These are phyloP conservation scores for Drosophila greeni DNA, from an alignment of 2,888 invertebrate species.

Conservation along the genomic window DNA sequence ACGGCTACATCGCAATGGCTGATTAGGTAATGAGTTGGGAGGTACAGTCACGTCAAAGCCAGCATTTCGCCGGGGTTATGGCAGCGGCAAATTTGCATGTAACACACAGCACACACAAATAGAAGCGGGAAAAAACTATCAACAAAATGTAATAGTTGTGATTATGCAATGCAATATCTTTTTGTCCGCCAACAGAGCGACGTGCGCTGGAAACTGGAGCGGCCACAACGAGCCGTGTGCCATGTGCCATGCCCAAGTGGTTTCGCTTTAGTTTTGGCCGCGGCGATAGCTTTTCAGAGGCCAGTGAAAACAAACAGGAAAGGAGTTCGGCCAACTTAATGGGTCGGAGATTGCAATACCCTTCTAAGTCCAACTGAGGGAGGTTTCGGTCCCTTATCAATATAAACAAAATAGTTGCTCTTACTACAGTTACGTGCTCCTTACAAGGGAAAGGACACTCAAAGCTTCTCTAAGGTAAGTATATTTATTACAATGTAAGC, in stretches of 20 bases:
- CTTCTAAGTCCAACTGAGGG: background rate
- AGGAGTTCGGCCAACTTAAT: background rate
- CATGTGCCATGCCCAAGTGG: conserved; percentile 54
- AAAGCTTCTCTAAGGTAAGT: background rate
- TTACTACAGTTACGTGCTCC: background rate
- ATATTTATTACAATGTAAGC: background rate
- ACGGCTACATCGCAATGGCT: conserved; percentile 43
- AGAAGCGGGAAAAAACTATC: conserved; percentile 37
- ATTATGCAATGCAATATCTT: conserved; percentile 64
- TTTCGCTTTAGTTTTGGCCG: conserved; percentile 44
- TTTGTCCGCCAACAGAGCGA: conserved; percentile 54
- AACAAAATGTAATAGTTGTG: conserved; percentile 59
- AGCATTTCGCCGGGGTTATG: conserved; percentile 50
- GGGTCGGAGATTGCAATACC: background rate
- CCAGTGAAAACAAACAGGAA: conserved; percentile 13
- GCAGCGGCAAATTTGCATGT: conserved; percentile 58
- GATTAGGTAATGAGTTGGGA: conserved; percentile 57
- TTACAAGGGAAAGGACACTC: background rate
- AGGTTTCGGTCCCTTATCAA: background rate
- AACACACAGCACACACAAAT: conserved; percentile 40
- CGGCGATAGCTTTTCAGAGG: conserved; percentile 22
- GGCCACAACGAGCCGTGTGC: conserved; percentile 55
- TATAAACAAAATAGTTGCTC: background rate
- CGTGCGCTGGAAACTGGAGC: conserved; percentile 69
- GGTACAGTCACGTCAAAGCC: conserved; percentile 63